Evolutionary conservation across 92 coral and sea anemone genomes (phyloP).

Genomic region (Chrysogorgia sp.): DNA sequence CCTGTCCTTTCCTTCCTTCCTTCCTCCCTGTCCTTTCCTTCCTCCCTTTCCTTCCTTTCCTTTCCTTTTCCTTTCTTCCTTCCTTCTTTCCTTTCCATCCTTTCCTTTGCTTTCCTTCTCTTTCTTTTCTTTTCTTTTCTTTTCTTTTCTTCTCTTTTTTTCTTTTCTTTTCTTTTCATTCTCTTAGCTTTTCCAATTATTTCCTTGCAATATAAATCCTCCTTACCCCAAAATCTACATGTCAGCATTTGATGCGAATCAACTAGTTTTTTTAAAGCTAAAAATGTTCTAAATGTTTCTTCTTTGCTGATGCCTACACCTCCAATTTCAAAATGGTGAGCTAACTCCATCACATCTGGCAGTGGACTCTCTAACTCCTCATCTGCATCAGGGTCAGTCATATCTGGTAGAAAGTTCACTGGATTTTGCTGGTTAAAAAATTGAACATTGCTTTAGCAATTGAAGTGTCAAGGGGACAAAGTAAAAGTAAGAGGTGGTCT

Average conservation of each 20-base stretch:
- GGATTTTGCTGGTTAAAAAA: slow-evolving; percentile 55
- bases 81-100: neutral
- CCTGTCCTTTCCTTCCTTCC: neutral
- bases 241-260: slow-evolving; percentile 87
- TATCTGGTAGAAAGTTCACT: slow-evolving; percentile 63
- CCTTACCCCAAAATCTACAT: slow-evolving; percentile 98
- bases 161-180: neutral
- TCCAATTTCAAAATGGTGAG: slow-evolving; percentile 93
- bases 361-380: slow-evolving; percentile 85
- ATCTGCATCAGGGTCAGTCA: slow-evolving; percentile 62
- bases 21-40: neutral
- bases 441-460: too few species aligned
- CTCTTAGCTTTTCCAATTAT: neutral
- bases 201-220: neutral
- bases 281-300: slow-evolving; percentile 85
- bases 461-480: neutral
- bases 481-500: too few species aligned
- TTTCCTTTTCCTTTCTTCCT: neutral
- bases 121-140: neutral
- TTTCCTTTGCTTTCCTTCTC: neutral
- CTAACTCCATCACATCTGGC: slow-evolving; percentile 96
- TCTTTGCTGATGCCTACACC: slow-evolving; percentile 88
- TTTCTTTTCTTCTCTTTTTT: neutral
- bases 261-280: slow-evolving; percentile 88
- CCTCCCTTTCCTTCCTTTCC: neutral